A percentile compares a stretch with the other conserved stretches of the same genome.
These are phyloP conservation scores for Drosophila grimshawi DNA, from an alignment of 1,140 invertebrate genomes.

Conservation along the genomic window DNA sequence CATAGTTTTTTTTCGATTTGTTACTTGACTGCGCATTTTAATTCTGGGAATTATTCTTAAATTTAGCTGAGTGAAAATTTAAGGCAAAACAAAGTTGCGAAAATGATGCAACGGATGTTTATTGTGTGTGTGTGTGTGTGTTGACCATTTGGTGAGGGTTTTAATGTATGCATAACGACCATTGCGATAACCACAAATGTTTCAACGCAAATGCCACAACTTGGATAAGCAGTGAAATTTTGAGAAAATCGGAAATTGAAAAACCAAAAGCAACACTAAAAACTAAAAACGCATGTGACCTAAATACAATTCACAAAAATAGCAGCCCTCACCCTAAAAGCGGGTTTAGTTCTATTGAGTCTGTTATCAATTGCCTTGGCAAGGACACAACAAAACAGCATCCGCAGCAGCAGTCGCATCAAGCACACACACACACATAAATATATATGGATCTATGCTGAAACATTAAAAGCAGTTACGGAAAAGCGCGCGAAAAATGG, in stretches of 20 bases:
- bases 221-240: constrained; percentile 8
- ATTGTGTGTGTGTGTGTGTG: not conserved
- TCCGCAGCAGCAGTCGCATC: constrained; percentile 1
- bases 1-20: constrained; percentile 10
- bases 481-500: constrained; percentile 44
- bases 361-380: constrained; percentile 68
- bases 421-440: constrained; percentile 4
- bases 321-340: not conserved
- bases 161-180: constrained; percentile 2
- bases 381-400: constrained; percentile 48
- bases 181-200: constrained; percentile 11
- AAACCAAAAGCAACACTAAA: constrained; percentile 19
- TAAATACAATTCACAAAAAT: constrained; percentile 34
- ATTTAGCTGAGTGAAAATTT: not conserved
- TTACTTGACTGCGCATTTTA: constrained; percentile 6
- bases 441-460: too few relatives aligned
- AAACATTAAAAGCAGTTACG: constrained; percentile 59
- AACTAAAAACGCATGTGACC: constrained; percentile 15
- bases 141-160: not conserved
- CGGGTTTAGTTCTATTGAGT: constrained; percentile 14
- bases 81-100: not conserved
- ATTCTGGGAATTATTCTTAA: not conserved
- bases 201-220: constrained; percentile 16
- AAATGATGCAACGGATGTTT: not conserved
- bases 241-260: constrained; percentile 38